Evolutionary conservation across 2,797 vertebrate species (phyloP).

Genomic region (Acrossocheilus fasciatus): DNA sequence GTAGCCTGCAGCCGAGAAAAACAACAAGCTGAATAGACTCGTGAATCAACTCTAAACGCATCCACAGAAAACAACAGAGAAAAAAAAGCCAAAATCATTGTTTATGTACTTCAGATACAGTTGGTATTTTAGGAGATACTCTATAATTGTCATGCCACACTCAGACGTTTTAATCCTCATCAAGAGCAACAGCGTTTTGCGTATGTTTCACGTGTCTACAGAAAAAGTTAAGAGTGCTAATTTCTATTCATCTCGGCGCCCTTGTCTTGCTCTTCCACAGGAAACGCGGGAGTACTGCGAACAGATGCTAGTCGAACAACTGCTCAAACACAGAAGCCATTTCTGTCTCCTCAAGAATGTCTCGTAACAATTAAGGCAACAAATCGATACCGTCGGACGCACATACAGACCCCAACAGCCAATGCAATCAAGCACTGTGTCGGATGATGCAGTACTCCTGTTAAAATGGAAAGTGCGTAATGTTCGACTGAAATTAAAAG

Average conservation of each 20-base stretch:
- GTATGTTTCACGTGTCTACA: slow-evolving; percentile 70
- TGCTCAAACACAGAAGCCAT: slow-evolving; percentile 72
- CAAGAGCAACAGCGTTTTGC: slow-evolving; percentile 23
- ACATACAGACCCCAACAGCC: slow-evolving; percentile 65
- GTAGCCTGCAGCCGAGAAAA: slow-evolving; percentile 72
- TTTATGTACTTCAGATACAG: slow-evolving; percentile 28
- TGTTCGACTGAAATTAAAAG: background rate
- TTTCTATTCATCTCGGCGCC: slow-evolving; percentile 80
- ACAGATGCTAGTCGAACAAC: slow-evolving; percentile 76
- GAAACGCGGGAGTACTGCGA: slow-evolving; percentile 74
- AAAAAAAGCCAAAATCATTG: slow-evolving; percentile 25
- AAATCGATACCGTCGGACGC: slow-evolving; percentile 47
- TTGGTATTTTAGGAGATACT: slow-evolving; percentile 65
- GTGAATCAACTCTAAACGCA: slow-evolving; percentile 47
- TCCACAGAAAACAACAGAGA: slow-evolving; percentile 50
- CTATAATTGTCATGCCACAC: slow-evolving; percentile 51
- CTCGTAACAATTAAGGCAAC: slow-evolving; percentile 72
- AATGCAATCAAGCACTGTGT: slow-evolving; percentile 72
- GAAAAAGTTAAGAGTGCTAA: slow-evolving; percentile 71
- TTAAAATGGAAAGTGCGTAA: slow-evolving; percentile 37
- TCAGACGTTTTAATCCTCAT: slow-evolving; percentile 21
- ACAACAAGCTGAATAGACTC: slow-evolving; percentile 70
- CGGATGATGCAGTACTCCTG: slow-evolving; percentile 56
- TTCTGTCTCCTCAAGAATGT: slow-evolving; percentile 67
- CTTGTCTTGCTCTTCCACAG: slow-evolving; percentile 68